phyloP scores from a whole-genome alignment of 2,888 invertebrate genomes.

The Achlya flavicornis region DNA sequence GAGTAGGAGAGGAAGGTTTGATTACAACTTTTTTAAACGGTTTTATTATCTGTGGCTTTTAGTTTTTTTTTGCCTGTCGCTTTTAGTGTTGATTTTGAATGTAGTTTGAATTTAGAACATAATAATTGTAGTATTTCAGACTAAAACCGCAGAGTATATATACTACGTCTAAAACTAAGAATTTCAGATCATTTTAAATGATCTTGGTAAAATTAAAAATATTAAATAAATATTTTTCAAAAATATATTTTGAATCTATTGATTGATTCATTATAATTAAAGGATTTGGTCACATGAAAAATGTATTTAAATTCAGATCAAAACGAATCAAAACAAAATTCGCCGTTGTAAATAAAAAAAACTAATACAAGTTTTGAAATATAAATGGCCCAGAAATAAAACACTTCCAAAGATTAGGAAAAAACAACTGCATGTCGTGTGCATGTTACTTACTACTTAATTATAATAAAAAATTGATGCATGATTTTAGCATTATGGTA shows the following conservation, averaged over 20 bases:
- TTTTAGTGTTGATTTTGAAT: conserved; percentile 29
- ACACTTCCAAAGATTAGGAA: not conserved
- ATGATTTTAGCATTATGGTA: not conserved
- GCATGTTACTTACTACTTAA: no score
- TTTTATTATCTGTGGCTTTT: conserved; percentile 50
- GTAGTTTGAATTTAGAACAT: conserved; percentile 20
- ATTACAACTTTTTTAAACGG: conserved; percentile 49
- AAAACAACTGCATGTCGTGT: no score
- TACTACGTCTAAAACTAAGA: no score
- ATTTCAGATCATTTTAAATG: not conserved
- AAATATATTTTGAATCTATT: no score
- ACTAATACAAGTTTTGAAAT: not conserved
- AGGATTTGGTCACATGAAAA: not conserved
- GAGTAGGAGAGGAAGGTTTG: conserved; percentile 82
- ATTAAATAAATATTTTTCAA: not conserved
- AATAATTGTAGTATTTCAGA: not conserved
- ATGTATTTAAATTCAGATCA: not conserved
- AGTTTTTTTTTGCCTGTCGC: conserved; percentile 36
- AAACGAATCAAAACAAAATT: not conserved
- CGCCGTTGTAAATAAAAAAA: no score
- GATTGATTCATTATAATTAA: no score
- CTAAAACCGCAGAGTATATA: no score
- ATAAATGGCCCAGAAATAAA: not conserved
- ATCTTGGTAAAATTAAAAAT: not conserved
- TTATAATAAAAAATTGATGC: not conserved